These are phyloP conservation scores for Nebria ingens DNA, from an alignment of 1,140 invertebrate genomes.

Conservation along the genomic window DNA sequence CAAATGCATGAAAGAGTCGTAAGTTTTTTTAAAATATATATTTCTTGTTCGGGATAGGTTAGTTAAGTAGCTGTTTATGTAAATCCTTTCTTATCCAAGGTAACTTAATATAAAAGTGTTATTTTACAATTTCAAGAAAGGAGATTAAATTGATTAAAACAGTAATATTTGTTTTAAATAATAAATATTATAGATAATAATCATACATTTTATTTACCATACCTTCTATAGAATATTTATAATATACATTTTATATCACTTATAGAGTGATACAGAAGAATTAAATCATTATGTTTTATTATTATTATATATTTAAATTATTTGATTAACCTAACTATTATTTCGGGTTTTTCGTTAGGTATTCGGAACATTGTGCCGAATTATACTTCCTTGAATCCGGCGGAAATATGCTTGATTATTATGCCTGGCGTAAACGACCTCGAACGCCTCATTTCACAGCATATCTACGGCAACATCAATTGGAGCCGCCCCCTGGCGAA, in stretches of 20 bases:
- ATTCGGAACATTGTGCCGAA: conserved; percentile 72
- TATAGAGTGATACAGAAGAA: no score
- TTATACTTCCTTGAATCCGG: conserved; percentile 74
- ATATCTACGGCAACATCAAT: conserved; percentile 36
- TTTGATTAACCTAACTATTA: no score
- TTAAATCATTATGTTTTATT: conserved; percentile 19
- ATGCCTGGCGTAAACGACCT: conserved; percentile 68
- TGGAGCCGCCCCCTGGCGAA: conserved; percentile 12
- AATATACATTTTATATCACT: no score
- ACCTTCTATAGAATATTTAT: no score
- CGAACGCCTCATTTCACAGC: conserved; percentile 57
- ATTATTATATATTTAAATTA: conserved; percentile 78
- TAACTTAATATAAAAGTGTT: background rate
- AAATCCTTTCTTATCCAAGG: background rate
- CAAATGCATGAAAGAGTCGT: conserved; percentile 37
- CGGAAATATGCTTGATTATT: conserved; percentile 80
- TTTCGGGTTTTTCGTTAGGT: conserved; percentile 44
- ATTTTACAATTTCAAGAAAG: background rate
- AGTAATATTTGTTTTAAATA: no score
- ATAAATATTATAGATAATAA: no score
- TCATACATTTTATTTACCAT: no score
- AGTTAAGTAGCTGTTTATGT: no score
- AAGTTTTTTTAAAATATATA: no score
- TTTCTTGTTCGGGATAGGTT: no score
- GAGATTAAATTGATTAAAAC: background rate